Evolutionary conservation across 2,113 vertebrate species (phyloP).

Genomic region (Terrapene triunguis): DNA sequence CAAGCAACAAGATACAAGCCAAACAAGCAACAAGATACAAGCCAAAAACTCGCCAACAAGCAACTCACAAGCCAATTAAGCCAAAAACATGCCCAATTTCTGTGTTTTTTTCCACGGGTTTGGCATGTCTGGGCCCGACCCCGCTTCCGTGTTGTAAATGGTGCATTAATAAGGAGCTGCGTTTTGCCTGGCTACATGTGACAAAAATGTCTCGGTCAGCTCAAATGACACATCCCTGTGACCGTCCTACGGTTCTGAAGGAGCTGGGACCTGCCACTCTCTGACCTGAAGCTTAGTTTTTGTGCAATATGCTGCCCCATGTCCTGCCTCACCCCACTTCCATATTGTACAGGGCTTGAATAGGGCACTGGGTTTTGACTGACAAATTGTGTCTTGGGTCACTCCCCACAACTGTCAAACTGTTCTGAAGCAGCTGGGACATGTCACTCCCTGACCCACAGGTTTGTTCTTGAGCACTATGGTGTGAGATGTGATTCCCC

Average conservation of each 20-base stretch:
- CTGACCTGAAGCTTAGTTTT: background rate
- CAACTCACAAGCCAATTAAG: too few relatives aligned
- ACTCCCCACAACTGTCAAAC: background rate
- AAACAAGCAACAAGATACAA: too few relatives aligned
- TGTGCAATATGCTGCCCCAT: background rate
- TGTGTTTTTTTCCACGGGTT: too few relatives aligned
- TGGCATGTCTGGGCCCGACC: too few relatives aligned
- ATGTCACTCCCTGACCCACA: background rate
- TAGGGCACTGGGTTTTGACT: background rate
- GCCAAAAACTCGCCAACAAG: too few relatives aligned
- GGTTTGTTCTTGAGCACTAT: background rate
- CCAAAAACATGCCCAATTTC: too few relatives aligned
- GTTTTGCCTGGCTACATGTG: background rate
- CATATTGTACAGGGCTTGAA: background rate
- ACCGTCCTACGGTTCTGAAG: background rate
- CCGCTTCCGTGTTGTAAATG: background rate
- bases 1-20: too few relatives aligned
- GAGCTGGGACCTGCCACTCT: background rate
- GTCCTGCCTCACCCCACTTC: background rate
- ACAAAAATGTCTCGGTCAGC: background rate
- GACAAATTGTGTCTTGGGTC: background rate
- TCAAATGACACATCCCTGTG: background rate
- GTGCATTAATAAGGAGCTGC: background rate
- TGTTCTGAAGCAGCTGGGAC: too few relatives aligned
- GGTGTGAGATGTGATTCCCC: background rate